Conservation (phyloP, 2,797 vertebrate genomes). For the Trachops cirrhosus region DNA sequence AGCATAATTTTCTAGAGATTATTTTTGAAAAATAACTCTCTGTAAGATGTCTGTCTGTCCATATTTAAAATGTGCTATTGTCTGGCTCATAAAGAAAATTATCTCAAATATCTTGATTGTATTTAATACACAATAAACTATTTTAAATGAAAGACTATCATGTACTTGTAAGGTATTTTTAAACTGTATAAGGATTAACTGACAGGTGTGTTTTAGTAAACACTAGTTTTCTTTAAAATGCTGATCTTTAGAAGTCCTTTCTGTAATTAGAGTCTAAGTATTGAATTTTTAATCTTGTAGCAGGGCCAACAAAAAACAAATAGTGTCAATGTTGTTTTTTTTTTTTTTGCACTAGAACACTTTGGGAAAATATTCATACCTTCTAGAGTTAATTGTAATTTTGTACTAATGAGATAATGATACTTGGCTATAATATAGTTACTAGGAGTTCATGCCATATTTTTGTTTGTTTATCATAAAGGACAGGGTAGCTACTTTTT, state of each 20-base stretch:
- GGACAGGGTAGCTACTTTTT: conserved; percentile 60
- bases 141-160: conserved; percentile 51
- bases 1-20: conserved; percentile 46
- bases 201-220: conserved; percentile 41
- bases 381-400: conserved; percentile 43
- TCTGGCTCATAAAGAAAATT: conserved; percentile 49
- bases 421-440: conserved; percentile 45
- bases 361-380: conserved; percentile 59
- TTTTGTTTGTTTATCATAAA: conserved; percentile 56
- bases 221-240: conserved; percentile 18
- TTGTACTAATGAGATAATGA: conserved; percentile 39
- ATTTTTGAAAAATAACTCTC: conserved; percentile 58
- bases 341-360: conserved; percentile 1
- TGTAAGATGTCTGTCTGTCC: conserved; percentile 71
- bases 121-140: conserved; percentile 17
- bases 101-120: conserved; percentile 24
- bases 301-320: background rate
- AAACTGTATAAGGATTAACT: conserved; percentile 12
- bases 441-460: conserved; percentile 54
- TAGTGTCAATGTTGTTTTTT: background rate
- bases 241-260: conserved; percentile 52
- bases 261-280: conserved; percentile 17
- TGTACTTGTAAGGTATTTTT: background rate
- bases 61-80: conserved; percentile 77
- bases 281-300: conserved; percentile 57